These are phyloP conservation scores for Balaeniceps rex DNA, from an alignment of 2,113 vertebrate genomes.

Conservation along the genomic window DNA sequence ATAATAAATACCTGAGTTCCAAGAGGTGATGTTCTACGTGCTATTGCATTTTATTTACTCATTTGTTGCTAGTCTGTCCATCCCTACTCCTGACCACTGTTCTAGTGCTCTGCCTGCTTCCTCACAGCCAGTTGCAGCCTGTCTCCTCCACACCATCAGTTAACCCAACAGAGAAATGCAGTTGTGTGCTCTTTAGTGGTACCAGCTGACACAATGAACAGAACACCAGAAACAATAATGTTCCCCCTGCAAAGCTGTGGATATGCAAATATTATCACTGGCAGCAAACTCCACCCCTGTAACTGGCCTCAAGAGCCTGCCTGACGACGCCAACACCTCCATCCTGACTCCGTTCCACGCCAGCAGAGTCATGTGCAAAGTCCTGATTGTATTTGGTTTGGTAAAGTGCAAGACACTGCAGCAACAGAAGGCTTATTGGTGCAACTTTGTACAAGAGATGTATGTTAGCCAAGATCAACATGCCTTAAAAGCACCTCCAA, in stretches of 20 bases:
- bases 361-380: not conserved
- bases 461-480: not conserved
- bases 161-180: not conserved
- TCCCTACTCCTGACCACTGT: not conserved
- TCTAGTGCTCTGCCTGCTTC: not conserved
- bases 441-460: not conserved
- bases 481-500: not conserved
- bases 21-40: not conserved
- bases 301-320: not conserved
- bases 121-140: not conserved
- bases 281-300: not conserved
- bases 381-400: not conserved
- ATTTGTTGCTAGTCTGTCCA: not conserved
- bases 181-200: not conserved
- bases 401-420: not conserved
- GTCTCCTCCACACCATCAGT: not conserved
- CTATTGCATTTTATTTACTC: not conserved
- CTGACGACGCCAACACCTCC: not conserved
- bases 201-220: not conserved
- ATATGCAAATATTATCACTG: not conserved
- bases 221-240: not conserved
- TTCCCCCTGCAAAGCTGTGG: not conserved
- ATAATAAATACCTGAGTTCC: not conserved
- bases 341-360: rapidly evolving
- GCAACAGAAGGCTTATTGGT: not conserved